Evolutionary conservation across 2,113 vertebrate genomes (phyloP), one percentile per base, ranked within the genome.

Genomic region (Dendropsophus ebraccatus): DNA sequence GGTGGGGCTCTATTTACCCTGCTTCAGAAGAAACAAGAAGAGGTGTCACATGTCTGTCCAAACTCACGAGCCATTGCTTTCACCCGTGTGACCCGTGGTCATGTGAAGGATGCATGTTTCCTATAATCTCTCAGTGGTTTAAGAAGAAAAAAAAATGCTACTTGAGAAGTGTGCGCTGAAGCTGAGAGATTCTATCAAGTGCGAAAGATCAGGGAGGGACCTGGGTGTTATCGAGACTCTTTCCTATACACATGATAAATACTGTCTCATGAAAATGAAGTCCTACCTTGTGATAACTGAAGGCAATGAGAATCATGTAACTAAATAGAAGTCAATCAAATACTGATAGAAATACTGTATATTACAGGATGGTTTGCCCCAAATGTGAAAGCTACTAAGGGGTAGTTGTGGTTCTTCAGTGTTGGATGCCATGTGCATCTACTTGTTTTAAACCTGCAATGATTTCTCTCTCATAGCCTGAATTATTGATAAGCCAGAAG

Each of bases 41-140:
- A 32, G 54, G 23, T 60, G 77, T 80, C 78, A 80, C 78, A 62
- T 62, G 56, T n/a, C 78, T 47, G 32, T 45, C 50, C 50, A 56
- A 23, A 35, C 54, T 37, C 11, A 32, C 52, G 21, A 58, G 52
- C 25, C 56, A 80, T 10, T 0, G 37, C 78, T 45, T 41, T n/a
- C 54, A 62, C 56, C 25, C 35, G 19, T 17, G 56, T 79, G 78
- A 80, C 78, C 78, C 23, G 2, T 14, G 21, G 8, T 79, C 78
- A 62, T 62, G 56, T 62, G 56, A 45, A 62, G 14, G 37, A 47
- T 60, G 77, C 19, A 52, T 41, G 32, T n/a, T 60, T 80, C 10
- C 23, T 45, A 62, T 17, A 56, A 21, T 60, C 35, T 60, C 56
- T 62, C 32, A 16, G 19, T 25, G 23, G 32, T 79, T 67, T 28